Conservation (phyloP, 1,140 invertebrate species). For the Zaprionus davidi region DNA sequence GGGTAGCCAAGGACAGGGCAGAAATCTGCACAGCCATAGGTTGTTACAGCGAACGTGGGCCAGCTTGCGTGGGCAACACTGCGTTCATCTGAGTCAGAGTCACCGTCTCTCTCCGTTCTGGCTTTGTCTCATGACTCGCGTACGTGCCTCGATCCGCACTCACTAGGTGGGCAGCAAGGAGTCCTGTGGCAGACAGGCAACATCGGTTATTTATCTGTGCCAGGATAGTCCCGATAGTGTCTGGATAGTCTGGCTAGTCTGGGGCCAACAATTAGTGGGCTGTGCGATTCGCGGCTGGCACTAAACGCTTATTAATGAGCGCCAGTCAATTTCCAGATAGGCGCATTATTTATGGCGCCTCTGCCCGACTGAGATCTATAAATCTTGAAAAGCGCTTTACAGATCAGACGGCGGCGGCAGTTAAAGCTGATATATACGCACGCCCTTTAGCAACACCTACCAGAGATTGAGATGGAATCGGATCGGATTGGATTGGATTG, state of each 20-base stretch:
- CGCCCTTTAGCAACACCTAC: slow-evolving; percentile 6
- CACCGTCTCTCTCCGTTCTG: background rate
- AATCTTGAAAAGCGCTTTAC: slow-evolving; percentile 50
- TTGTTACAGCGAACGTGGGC: slow-evolving; percentile 39
- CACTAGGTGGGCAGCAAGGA: slow-evolving; percentile 55
- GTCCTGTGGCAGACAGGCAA: background rate
- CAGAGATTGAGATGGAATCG: background rate
- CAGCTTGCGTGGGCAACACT: slow-evolving; percentile 22
- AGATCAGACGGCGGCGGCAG: slow-evolving; percentile 40
- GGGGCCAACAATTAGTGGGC: slow-evolving; percentile 61
- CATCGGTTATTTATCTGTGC: background rate
- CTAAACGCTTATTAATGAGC: slow-evolving; percentile 77
- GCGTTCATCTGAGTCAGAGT: background rate
- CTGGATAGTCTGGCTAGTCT: slow-evolving; percentile 3
- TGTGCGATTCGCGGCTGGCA: slow-evolving; percentile 42
- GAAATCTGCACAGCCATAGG: slow-evolving; percentile 24
- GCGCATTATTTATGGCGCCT: slow-evolving; percentile 46
- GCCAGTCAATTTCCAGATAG: slow-evolving; percentile 47
- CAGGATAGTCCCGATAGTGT: background rate
- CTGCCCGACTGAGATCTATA: slow-evolving; percentile 54
- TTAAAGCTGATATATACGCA: background rate
- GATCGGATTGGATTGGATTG: background rate
- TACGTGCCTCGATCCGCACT: slow-evolving; percentile 13
- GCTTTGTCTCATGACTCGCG: slow-evolving; percentile 7
- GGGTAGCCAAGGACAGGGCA: slow-evolving; percentile 35